A percentile compares a stretch with the other conserved stretches of the same genome.
These are phyloP conservation scores for Pyrrhura leucotis DNA, from an alignment of 2,797 vertebrate species.

Conservation along the genomic window DNA sequence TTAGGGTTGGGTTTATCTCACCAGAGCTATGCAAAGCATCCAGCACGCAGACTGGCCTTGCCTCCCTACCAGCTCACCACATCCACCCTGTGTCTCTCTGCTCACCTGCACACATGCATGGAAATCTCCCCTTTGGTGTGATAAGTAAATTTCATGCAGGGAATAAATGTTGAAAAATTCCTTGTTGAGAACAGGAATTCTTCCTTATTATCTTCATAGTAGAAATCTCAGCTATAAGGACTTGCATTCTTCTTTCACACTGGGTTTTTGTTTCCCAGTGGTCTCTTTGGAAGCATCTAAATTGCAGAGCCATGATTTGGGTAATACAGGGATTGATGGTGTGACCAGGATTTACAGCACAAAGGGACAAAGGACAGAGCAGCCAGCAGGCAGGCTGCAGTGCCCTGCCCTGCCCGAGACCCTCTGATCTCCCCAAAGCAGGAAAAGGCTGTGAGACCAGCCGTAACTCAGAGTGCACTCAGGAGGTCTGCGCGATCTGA, in stretches of 20 bases:
- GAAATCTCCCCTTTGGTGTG: not conserved
- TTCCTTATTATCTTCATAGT: not conserved
- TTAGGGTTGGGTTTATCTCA: not conserved
- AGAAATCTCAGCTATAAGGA: not conserved
- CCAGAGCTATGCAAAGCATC: constrained; percentile 1
- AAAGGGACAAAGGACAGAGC: not conserved
- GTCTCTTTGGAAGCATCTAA: not conserved
- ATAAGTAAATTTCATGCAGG: not conserved
- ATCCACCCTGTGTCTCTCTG: not conserved
- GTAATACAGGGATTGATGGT: fast-evolving
- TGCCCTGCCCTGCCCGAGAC: not conserved
- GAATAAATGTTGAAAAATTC: not conserved
- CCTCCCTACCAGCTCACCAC: not conserved
- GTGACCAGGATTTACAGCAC: not conserved
- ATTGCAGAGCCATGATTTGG: not conserved
- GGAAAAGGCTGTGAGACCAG: not conserved
- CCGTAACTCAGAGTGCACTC: not conserved
- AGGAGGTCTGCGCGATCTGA: not conserved
- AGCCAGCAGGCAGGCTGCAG: not conserved
- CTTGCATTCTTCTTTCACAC: not conserved
- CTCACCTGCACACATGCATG: fast-evolving
- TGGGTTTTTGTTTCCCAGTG: not conserved
- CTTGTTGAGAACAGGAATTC: not conserved
- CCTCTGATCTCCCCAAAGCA: not conserved
- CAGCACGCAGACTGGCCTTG: not conserved